These are phyloP conservation scores for Amphipoea lucens DNA, from an alignment of 2,888 invertebrate species.

Conservation along the genomic window DNA sequence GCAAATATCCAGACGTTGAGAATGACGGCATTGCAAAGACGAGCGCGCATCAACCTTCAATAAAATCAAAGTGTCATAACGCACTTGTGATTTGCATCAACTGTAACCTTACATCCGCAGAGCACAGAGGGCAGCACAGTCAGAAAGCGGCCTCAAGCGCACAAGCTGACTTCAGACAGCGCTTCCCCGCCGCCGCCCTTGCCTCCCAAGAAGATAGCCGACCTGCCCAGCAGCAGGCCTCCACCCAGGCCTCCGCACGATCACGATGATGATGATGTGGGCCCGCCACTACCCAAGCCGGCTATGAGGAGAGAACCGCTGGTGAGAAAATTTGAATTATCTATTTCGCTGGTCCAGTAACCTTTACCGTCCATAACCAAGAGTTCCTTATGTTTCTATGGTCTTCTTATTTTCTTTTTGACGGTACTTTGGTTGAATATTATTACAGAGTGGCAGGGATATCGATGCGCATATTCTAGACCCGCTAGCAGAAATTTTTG, in stretches of 20 bases:
- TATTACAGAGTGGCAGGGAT: not conserved
- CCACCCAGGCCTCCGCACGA: constrained; percentile 92
- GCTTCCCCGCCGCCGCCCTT: constrained; percentile 93
- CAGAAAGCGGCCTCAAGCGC: constrained; percentile 71
- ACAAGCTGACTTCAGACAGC: constrained; percentile 76
- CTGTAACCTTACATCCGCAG: constrained; percentile 58
- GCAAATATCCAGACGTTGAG: not conserved
- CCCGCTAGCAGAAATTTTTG: too few relatives aligned
- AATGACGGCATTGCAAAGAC: not conserved
- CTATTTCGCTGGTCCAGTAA: not conserved
- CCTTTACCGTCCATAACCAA: not conserved
- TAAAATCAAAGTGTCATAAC: not conserved
- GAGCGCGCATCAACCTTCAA: not conserved
- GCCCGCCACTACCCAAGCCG: constrained; percentile 84
- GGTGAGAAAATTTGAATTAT: constrained; percentile 21
- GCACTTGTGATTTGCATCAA: not conserved
- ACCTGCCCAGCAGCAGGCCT: constrained; percentile 80
- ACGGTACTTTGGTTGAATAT: not conserved
- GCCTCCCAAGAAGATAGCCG: constrained; percentile 87
- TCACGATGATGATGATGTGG: constrained; percentile 75
- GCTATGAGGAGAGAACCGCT: constrained; percentile 83
- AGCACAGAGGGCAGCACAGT: constrained; percentile 80
- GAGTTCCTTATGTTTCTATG: not conserved
- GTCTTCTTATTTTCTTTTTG: not conserved
- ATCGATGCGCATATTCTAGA: too few relatives aligned